Base-by-base conservation (phyloP, 2,888 invertebrate genomes). In the Panzeria rudis region DNA sequence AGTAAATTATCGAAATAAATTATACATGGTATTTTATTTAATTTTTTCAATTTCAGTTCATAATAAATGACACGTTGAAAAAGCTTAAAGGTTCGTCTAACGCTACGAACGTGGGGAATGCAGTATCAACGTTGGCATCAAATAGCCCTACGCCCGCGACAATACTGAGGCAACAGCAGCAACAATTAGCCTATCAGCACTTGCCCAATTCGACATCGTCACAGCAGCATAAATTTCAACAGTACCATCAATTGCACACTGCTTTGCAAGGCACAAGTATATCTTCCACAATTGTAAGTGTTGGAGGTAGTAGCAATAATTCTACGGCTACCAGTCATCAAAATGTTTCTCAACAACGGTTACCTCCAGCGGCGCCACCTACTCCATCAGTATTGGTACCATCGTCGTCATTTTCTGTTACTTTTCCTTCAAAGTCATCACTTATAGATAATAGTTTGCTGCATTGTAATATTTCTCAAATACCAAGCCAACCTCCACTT, bases 21-120 rank as follows among this genome's bases (percentile, higher is more conserved):
- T 29, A 62, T 17, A 41, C 9, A 44, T 17, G 29, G 29, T 20
- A 32, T 66, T 20, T 44, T 20, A 54, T n/a, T n/a, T n/a, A 7
- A 29, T 15, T n/a, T 20, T 73, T 62, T 75, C 50, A 11, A 5
- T 79, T 85, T 20, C 85, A 92, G 92, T 92, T 92, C 89, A 92
- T 92, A 88, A 92, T 92, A 89, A 92, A 92, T 89, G 92, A 92
- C 87, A 91, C 92, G 75, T 88, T 92, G 86, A 91, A 92, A 87
- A 92, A 92, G 88, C 88, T 92, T 78, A 92, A 92, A 88, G 92
- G 92, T 75, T 91, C 82, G 5, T 82, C 92, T 56, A 87, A 83
- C 44, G 86, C 84, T 72, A 86, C 79, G 80, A 87, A 84, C 66
- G 87, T 86, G 79, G 88, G 78, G 11, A 77, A 76, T 64, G 44